These are phyloP conservation scores for Nibea albiflora DNA, from an alignment of 2,113 vertebrate genomes.

Conservation along the genomic window DNA sequence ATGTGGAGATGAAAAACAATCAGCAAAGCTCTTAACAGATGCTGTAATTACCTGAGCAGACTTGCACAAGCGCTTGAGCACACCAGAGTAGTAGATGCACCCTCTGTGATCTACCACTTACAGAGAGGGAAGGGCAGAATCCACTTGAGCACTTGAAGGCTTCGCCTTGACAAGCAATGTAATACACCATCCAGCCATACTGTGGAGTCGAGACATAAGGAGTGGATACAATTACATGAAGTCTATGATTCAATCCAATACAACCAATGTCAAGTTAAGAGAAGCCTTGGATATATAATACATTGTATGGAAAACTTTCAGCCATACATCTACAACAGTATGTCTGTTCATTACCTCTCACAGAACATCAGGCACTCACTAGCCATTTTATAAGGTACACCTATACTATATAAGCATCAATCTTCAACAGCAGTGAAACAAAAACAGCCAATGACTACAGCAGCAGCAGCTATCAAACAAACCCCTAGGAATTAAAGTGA, in stretches of 20 bases:
- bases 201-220: constrained; percentile 17
- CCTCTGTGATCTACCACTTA: constrained; percentile 62
- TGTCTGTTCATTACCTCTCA: too few species aligned
- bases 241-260: background rate
- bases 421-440: too few species aligned
- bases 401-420: too few species aligned
- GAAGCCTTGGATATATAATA: background rate
- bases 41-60: constrained; percentile 86
- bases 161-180: constrained; percentile 52
- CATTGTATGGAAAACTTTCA: background rate
- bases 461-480: too few species aligned
- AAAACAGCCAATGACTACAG: too few species aligned
- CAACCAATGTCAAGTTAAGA: background rate
- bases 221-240: constrained; percentile 1
- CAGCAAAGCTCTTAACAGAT: constrained; percentile 85
- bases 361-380: too few species aligned
- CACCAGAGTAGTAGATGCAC: constrained; percentile 54
- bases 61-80: constrained; percentile 64
- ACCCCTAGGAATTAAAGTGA: too few species aligned
- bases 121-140: constrained; percentile 56
- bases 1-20: constrained; percentile 89
- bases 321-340: too few species aligned
- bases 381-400: too few species aligned
- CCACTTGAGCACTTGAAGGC: constrained; percentile 35
- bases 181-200: constrained; percentile 38